Conservation (phyloP, 2,113 vertebrate species). For the Caranx ignobilis region DNA sequence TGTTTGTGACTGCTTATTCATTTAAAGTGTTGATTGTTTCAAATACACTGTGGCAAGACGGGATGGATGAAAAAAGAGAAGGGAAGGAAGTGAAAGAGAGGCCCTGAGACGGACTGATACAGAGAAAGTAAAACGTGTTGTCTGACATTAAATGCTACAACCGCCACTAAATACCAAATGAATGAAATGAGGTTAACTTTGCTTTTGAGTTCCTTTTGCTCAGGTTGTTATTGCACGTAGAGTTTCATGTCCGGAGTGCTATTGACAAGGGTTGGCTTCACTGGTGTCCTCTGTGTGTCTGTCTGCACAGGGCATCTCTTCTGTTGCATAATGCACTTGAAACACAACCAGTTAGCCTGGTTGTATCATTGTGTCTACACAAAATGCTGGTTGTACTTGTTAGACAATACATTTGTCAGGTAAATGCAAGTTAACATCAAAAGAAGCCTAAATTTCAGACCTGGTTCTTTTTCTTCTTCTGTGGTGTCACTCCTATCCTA, state of each 20-base stretch:
- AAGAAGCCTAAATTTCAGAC: slow-evolving; percentile 8
- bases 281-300: slow-evolving; percentile 14
- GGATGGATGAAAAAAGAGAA: slow-evolving; percentile 30
- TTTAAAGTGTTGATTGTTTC: slow-evolving; percentile 50
- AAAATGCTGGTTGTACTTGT: slow-evolving; percentile 12
- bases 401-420: slow-evolving; percentile 25
- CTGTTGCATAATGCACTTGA: slow-evolving; percentile 62
- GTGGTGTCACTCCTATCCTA: slow-evolving; percentile 51
- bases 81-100: slow-evolving; percentile 28
- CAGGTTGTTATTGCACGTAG: slow-evolving; percentile 42
- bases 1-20: slow-evolving; percentile 51
- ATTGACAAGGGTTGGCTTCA: slow-evolving; percentile 23
- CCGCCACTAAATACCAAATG: slow-evolving; percentile 4
- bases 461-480: slow-evolving; percentile 17
- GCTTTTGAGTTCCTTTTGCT: slow-evolving; percentile 22
- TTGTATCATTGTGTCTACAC: slow-evolving; percentile 33
- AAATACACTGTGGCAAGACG: slow-evolving; percentile 18
- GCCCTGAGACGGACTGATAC: slow-evolving; percentile 61
- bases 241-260: slow-evolving; percentile 24
- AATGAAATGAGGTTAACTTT: slow-evolving; percentile 22
- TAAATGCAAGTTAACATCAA: slow-evolving; percentile 3
- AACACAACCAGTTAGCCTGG: slow-evolving; percentile 21
- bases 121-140: slow-evolving; percentile 1
- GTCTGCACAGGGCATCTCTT: slow-evolving; percentile 26
- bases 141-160: not conserved